Conservation (phyloP, 2,888 invertebrate species). For the Caenorhabditis sp. region DNA sequence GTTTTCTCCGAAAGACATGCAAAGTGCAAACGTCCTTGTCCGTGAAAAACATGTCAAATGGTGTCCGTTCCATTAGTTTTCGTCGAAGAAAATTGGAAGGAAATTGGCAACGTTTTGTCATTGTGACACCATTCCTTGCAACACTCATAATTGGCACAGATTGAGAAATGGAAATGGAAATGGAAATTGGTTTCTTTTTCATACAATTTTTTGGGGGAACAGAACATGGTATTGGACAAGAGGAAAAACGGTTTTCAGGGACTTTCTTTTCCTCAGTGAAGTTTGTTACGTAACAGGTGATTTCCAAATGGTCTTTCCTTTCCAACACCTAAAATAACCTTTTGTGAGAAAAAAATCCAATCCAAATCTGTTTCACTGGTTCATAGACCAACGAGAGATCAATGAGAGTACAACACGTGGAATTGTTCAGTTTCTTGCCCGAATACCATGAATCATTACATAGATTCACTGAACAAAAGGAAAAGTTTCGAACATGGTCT, state of each 20-base stretch:
- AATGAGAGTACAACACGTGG: not conserved
- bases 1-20: not conserved
- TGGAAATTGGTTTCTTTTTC: no score
- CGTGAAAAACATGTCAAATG: not conserved
- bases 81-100: not conserved
- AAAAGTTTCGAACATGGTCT: conserved; percentile 1
- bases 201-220: no score
- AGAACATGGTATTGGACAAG: not conserved
- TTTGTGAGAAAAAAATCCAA: no score
- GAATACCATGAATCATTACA: conserved; percentile 3
- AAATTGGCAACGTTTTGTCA: conserved; percentile 7
- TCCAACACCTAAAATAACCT: not conserved
- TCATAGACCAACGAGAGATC: not conserved
- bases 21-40: conserved; percentile 12
- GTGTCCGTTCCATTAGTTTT: no score
- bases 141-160: not conserved
- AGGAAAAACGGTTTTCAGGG: not conserved
- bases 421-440: not conserved
- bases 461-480: not conserved
- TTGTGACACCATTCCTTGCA: not conserved
- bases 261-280: not conserved
- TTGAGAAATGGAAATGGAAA: not conserved
- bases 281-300: not conserved
- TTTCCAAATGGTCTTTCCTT: not conserved
- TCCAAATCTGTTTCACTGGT: not conserved